Conservation (phyloP, 2,888 invertebrate species). For the Andrena chrysosceles region DNA sequence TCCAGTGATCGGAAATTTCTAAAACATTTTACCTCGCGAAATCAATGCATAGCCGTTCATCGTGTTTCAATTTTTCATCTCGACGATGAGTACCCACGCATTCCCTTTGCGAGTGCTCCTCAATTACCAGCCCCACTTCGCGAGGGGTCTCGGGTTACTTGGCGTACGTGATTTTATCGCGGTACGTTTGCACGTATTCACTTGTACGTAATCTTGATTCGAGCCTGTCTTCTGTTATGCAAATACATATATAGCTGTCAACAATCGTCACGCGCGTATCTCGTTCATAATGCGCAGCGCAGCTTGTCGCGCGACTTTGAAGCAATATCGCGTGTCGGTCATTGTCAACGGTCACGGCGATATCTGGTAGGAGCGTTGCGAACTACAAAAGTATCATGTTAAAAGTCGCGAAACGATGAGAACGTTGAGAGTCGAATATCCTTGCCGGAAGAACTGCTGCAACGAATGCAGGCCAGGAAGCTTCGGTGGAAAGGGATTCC, state of each 20-base stretch:
- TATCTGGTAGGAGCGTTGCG: conserved; percentile 24
- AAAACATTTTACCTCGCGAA: not conserved
- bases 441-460: conserved; percentile 53
- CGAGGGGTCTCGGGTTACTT: too few relatives aligned
- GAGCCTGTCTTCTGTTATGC: not conserved
- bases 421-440: conserved; percentile 76
- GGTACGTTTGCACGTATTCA: not conserved
- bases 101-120: not conserved
- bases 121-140: not conserved
- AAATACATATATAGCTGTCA: too few relatives aligned
- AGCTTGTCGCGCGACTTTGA: conserved; percentile 52
- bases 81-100: too few relatives aligned
- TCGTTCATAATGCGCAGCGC: conserved; percentile 40
- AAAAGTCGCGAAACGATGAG: conserved; percentile 71
- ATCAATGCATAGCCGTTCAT: not conserved
- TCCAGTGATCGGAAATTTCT: not conserved
- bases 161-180: too few relatives aligned
- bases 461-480: conserved; percentile 29
- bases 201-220: not conserved
- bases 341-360: conserved; percentile 29
- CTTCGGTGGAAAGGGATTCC: conserved; percentile 26
- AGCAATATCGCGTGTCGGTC: conserved; percentile 68
- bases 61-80: not conserved
- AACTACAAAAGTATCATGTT: conserved; percentile 71
- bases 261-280: not conserved